Conservation (phyloP, 1,140 invertebrate species). For the Euura saliciscinereae region DNA sequence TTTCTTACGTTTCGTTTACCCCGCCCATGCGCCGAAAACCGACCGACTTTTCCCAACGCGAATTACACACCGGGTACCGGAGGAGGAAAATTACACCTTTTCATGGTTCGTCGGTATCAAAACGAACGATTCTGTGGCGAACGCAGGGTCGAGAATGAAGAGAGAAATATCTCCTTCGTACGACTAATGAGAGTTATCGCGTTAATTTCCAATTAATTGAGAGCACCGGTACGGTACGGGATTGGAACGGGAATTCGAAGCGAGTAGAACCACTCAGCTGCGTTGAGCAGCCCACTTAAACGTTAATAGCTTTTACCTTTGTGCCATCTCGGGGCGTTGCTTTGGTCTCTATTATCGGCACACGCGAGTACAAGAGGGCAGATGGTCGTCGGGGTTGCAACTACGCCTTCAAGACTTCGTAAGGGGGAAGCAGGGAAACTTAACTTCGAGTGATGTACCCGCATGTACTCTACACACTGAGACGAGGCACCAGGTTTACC, state of each 20-base stretch:
- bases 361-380: neutral
- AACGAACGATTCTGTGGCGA: too few species aligned
- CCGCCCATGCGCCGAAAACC: too few species aligned
- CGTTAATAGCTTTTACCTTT: constrained; percentile 28
- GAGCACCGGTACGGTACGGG: neutral
- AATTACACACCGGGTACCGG: too few species aligned
- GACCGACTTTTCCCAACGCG: too few species aligned
- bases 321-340: constrained; percentile 7
- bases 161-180: neutral
- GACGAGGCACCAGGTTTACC: too few species aligned
- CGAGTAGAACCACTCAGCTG: constrained; percentile 7
- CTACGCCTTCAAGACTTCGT: neutral
- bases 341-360: constrained; percentile 1
- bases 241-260: neutral
- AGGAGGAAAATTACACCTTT: too few species aligned
- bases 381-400: neutral
- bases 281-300: constrained; percentile 26
- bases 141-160: too few species aligned
- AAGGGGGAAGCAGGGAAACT: neutral
- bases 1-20: too few species aligned
- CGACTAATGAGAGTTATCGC: neutral
- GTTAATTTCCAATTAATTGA: constrained; percentile 13
- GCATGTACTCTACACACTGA: neutral
- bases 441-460: neutral
- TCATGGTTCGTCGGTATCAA: too few species aligned